phyloP scores from a whole-genome alignment of 2,113 vertebrate species.

The Chloebia gouldiae region DNA sequence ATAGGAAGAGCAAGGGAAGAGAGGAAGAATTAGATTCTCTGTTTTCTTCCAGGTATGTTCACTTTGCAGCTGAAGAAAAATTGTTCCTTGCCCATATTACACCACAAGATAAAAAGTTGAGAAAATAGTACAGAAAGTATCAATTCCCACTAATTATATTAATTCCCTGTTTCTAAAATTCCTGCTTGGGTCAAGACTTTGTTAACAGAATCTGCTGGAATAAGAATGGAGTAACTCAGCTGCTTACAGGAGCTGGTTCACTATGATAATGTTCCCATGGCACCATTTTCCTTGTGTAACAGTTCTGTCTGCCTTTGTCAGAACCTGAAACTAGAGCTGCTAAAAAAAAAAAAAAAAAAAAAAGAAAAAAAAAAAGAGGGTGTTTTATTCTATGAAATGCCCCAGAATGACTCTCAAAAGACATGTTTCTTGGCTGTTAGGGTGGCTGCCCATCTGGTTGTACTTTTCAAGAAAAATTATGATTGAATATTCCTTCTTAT shows the following conservation, averaged over 20 bases:
- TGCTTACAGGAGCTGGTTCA: constrained; percentile 38
- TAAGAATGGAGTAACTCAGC: background rate
- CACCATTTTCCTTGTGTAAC: constrained; percentile 3
- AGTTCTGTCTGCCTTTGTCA: constrained; percentile 1
- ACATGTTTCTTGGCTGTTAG: constrained; percentile 54
- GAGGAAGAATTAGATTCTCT: background rate
- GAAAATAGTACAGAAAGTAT: background rate
- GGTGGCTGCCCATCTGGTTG: constrained; percentile 63
- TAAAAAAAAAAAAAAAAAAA: constrained; percentile 12
- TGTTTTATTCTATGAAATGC: constrained; percentile 49
- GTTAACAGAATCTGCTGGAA: background rate
- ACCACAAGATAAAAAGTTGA: background rate
- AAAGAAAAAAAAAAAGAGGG: background rate
- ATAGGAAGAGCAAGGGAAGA: background rate
- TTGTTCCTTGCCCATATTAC: background rate
- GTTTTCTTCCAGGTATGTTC: background rate
- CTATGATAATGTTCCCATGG: background rate
- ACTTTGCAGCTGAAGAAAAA: background rate
- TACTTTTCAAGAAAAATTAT: constrained; percentile 62
- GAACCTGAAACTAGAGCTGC: constrained; percentile 40
- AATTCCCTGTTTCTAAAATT: background rate
- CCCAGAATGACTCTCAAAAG: constrained; percentile 41
- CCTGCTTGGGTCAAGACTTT: background rate
- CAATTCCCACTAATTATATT: background rate
- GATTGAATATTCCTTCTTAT: constrained; percentile 59